Base-by-base conservation (phyloP, 2,113 vertebrate genomes). In the Phocoena phocoena region DNA sequence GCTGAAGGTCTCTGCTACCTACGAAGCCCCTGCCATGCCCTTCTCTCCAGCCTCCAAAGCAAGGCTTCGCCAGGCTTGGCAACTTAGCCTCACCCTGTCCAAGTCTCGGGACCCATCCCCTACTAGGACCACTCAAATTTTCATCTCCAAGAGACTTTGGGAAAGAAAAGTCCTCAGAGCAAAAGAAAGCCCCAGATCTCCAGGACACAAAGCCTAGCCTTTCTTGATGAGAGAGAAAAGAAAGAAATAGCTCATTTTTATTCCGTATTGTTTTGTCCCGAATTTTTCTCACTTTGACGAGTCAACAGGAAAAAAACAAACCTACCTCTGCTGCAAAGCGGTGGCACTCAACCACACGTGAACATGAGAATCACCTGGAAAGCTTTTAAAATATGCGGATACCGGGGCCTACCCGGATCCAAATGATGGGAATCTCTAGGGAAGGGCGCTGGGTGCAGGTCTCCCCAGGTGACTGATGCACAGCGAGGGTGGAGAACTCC, bases 281-380 rank as follows among this genome's bases (percentile, higher is more conserved):
- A 21, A 18, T 55, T 76, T 86, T 82, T 84, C 68, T 94, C 3
- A 67, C 25, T 76, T 44, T 25, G 9, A 65, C 87, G 50, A 60
- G 5, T 87, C 63, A 83, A 63, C 13, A 90, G 62, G 63, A 31
- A 79, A 95, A 28, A 9, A 80, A 58, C 11, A 92, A 93, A 79
- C 18, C 33, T 55, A 17, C 23, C 6, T 74, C 11, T n/a, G 90
- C 13, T 70, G 8, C 62, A 50, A 83, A 89, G 28, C 60, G 12
- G 2, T 44, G 50, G 17, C 47, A 1, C 31, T 88, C 28, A 81
- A n/a, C 18, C 50, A 8, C 50, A 20, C 28, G 15, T 77, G 67
- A 77, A 53, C 12, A 50, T 20, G 15, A 87, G 67, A 87, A 60
- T 62, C 21, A 63, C 2, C 9, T 18, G 53, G 44, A 76, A 9